These are phyloP conservation scores for Oscheius sp. DNA, from an alignment of 2,888 invertebrate genomes.

Conservation along the genomic window DNA sequence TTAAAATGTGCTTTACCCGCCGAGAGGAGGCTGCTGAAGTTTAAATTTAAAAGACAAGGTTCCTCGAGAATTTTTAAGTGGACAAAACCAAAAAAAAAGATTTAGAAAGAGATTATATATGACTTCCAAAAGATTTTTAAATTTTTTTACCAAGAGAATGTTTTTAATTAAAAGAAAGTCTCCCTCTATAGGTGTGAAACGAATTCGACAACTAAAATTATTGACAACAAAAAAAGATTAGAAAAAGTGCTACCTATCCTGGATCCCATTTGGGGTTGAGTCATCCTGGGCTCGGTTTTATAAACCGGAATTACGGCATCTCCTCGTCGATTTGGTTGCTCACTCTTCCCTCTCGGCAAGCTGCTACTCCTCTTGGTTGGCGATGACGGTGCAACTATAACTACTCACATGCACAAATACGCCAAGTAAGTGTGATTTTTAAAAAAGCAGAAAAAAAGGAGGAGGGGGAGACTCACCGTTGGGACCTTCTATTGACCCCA, in stretches of 20 bases:
- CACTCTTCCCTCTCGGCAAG: slow-evolving; percentile 28
- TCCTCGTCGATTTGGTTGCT: slow-evolving; percentile 9
- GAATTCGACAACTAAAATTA: background rate
- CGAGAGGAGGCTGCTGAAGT: background rate
- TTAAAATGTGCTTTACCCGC: background rate
- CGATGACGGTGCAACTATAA: slow-evolving; percentile 32
- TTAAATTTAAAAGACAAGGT: background rate
- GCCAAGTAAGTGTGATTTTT: background rate
- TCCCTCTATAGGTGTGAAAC: too few species aligned
- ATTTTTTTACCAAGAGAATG: too few species aligned
- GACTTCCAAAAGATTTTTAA: background rate
- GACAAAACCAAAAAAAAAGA: background rate
- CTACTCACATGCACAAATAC: slow-evolving; percentile 6
- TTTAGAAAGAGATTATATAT: background rate
- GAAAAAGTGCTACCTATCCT: too few species aligned
- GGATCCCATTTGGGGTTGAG: slow-evolving; percentile 30
- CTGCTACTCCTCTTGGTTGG: slow-evolving; percentile 32
- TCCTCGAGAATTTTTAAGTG: background rate
- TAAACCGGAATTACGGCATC: background rate
- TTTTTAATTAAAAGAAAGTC: too few species aligned
- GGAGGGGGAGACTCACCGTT: slow-evolving; percentile 19
- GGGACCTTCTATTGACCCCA: slow-evolving; percentile 19
- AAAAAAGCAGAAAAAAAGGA: slow-evolving; percentile 1
- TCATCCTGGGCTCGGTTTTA: background rate
- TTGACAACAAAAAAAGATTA: background rate